phyloP scores from a whole-genome alignment of 2,797 vertebrate species.

The Gephyroberyx darwinii region DNA sequence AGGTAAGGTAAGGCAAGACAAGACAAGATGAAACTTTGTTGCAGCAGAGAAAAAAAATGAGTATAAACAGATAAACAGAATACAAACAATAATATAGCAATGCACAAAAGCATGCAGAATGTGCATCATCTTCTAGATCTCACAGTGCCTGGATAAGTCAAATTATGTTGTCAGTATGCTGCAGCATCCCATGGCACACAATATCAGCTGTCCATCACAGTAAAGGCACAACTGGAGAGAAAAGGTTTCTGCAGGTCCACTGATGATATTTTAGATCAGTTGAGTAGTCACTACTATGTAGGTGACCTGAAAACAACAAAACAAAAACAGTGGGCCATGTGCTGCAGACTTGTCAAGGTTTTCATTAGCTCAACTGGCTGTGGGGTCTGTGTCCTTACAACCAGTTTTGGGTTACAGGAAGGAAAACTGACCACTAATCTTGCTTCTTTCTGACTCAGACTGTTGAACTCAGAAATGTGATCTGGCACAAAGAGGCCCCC shows the following conservation, averaged over 20 bases:
- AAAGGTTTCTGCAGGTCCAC: slow-evolving; percentile 20
- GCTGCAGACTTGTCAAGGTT: slow-evolving; percentile 22
- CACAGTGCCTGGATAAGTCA: too few species aligned
- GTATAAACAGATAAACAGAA: too few species aligned
- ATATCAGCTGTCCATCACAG: neutral
- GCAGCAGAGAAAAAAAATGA: neutral
- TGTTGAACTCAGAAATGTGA: slow-evolving; percentile 72
- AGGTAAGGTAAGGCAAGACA: neutral
- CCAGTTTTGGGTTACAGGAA: slow-evolving; percentile 76
- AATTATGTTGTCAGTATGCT: neutral
- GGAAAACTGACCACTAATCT: slow-evolving; percentile 71
- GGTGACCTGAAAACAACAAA: slow-evolving; percentile 48
- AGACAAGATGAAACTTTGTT: neutral
- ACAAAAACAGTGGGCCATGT: slow-evolving; percentile 49
- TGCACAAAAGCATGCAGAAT: too few species aligned
- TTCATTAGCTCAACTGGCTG: slow-evolving; percentile 52
- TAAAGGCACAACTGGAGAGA: neutral
- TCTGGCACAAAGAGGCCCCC: slow-evolving; percentile 66
- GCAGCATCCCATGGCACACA: neutral
- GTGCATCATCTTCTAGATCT: too few species aligned
- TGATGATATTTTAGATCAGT: slow-evolving; percentile 28
- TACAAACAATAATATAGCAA: too few species aligned
- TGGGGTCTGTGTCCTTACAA: slow-evolving; percentile 59
- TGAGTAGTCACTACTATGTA: slow-evolving; percentile 33
- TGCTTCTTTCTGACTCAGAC: slow-evolving; percentile 70